These are phyloP conservation scores for Sciurus vulgaris DNA, from an alignment of 2,797 vertebrate species.

Conservation along the genomic window DNA sequence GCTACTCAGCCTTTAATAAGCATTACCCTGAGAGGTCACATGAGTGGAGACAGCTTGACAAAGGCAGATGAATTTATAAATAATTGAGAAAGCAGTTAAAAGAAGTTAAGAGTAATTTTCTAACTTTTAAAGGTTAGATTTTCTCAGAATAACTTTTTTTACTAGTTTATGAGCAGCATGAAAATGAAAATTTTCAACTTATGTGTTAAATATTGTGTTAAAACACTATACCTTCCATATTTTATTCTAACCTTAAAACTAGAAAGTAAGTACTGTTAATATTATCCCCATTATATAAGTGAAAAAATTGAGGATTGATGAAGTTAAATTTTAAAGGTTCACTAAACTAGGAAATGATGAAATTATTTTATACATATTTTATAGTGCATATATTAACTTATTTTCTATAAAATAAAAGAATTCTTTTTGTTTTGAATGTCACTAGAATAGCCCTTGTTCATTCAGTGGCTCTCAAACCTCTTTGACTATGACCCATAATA, in stretches of 20 bases:
- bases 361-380: constrained; percentile 59
- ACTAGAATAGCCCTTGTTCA: not conserved
- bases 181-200: constrained; percentile 49
- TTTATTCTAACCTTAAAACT: constrained; percentile 55
- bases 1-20: not conserved
- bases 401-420: constrained; percentile 26
- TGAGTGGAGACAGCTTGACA: constrained; percentile 24
- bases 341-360: not conserved
- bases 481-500: not conserved
- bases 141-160: constrained; percentile 48
- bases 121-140: constrained; percentile 43
- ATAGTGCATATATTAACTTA: not conserved
- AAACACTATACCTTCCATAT: constrained; percentile 31
- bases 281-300: not conserved
- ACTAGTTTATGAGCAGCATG: not conserved
- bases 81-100: constrained; percentile 41
- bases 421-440: constrained; percentile 62
- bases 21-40: not conserved
- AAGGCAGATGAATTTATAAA: constrained; percentile 42
- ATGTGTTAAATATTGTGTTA: constrained; percentile 1
- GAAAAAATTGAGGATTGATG: not conserved
- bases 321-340: not conserved
- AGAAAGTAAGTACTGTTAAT: constrained; percentile 24
- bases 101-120: constrained; percentile 55
- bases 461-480: constrained; percentile 21